Base-by-base conservation (phyloP, 2,113 vertebrate species). In the Strigops habroptila region DNA sequence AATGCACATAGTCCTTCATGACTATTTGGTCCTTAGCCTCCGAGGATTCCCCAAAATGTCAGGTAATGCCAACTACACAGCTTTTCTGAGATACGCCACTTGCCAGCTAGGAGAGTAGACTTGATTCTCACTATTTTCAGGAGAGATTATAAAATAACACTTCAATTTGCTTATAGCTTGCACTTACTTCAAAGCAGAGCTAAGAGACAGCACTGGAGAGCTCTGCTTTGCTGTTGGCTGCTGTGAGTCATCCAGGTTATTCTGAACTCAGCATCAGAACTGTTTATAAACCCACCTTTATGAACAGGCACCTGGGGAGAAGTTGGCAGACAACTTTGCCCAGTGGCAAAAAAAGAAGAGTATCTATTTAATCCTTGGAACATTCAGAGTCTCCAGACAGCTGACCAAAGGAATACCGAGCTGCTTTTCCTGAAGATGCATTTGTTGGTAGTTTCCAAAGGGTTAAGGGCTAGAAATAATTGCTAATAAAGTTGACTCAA, bases 391-490 rank as follows among this genome's bases (percentile, higher is more conserved):
- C 79, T 90, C 67, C 63, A 93, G 75, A 74, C 35, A 77, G 79
- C 25, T 4, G 1, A 87, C 63, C 70, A 94, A 88, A 90, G 33
- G 49, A 94, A 82, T 46, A 41, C 31, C 77, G 76, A 82, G 62
- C 63, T 73, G 63, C 44, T 88, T 84, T 77, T 28, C 63, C 52
- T 35, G n/a, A 82, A 80, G 43, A 79, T 33, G 63, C 30, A 37
- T 79, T 94, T 55, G 7, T 46, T 93, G 46, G 41, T 2, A 6
- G 51, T 68, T 67, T 90, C 43, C 53, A 67, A 94, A 88, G 85
- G 79, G 91, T 96, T 97, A 96, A 97, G 64, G 51, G 43, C 67
- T 67, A 90, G 41, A 86, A 63, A 71, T 90, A 95, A 94, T 92
- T 92, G 85, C 90, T 96, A 86, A 90, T 83, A 77, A 94, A 95